Conservation (phyloP, 2,113 vertebrate genomes). For the Tragelaphus buxtoni region DNA sequence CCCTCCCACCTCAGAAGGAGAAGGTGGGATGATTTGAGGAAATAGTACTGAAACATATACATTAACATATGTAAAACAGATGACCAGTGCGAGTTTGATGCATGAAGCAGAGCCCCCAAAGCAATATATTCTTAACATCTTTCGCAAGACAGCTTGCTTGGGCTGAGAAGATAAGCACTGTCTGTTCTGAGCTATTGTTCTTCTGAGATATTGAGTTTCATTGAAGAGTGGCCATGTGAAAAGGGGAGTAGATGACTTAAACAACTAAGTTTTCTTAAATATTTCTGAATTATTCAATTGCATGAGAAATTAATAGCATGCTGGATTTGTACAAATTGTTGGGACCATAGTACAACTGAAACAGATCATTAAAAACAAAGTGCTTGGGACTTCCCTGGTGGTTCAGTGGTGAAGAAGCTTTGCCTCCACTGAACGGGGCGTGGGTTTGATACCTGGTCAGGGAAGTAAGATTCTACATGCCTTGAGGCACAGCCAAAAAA, state of each 20-base stretch:
- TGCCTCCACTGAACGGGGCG: neutral
- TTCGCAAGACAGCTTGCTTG: conserved; percentile 34
- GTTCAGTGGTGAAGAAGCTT: neutral
- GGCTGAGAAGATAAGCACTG: conserved; percentile 28
- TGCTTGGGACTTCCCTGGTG: neutral
- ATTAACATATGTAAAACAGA: neutral
- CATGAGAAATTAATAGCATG: neutral
- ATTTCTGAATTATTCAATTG: neutral
- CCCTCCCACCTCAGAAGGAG: neutral
- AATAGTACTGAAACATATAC: neutral
- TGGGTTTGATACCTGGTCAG: neutral
- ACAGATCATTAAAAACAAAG: conserved; percentile 13
- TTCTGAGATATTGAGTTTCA: neutral
- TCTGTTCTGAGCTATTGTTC: conserved; percentile 33
- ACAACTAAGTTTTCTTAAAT: conserved; percentile 33
- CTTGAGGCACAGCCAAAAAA: neutral
- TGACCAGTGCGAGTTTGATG: neutral
- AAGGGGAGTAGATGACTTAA: conserved; percentile 21
- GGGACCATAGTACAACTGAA: neutral
- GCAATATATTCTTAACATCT: conserved; percentile 29
- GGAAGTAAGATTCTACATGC: neutral
- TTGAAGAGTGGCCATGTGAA: conserved; percentile 7
- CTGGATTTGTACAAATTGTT: neutral
- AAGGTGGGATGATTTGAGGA: neutral
- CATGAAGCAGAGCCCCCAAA: neutral